Percentiles rank a stretch among this genome's conserved stretches.
Evolutionary conservation across 2,113 vertebrate species (phyloP).

Genomic region (Pitta sordida): DNA sequence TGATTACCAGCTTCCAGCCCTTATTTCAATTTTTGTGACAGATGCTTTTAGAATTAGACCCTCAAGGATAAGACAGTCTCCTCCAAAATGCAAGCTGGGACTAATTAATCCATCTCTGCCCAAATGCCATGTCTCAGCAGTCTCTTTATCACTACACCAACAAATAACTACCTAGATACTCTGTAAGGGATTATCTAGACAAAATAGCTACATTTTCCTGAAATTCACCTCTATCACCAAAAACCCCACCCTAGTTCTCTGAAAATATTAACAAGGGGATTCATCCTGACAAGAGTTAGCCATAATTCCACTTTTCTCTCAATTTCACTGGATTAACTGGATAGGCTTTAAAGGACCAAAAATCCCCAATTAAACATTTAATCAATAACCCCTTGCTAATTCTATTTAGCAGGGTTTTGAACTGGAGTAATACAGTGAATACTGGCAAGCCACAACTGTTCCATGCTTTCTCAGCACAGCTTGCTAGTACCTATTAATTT

Average conservation of each 20-base stretch:
- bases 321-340: neutral
- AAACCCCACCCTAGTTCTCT: neutral
- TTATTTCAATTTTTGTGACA: neutral
- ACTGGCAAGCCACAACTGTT: neutral
- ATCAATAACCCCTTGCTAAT: neutral
- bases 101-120: constrained; percentile 3
- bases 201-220: neutral
- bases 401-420: neutral
- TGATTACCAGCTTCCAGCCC: neutral
- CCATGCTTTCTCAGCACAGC: neutral
- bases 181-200: neutral
- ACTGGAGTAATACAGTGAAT: neutral
- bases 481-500: neutral
- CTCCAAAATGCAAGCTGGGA: neutral
- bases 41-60: constrained; percentile 22
- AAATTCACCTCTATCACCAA: neutral
- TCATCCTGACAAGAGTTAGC: neutral
- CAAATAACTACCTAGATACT: neutral
- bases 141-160: neutral
- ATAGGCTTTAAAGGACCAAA: neutral
- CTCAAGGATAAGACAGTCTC: neutral
- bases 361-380: neutral
- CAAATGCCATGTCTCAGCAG: neutral
- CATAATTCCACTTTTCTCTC: neutral
- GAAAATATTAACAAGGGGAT: neutral